Base-by-base conservation (phyloP, 1,140 invertebrate species). In the Drosophila murphyi region DNA sequence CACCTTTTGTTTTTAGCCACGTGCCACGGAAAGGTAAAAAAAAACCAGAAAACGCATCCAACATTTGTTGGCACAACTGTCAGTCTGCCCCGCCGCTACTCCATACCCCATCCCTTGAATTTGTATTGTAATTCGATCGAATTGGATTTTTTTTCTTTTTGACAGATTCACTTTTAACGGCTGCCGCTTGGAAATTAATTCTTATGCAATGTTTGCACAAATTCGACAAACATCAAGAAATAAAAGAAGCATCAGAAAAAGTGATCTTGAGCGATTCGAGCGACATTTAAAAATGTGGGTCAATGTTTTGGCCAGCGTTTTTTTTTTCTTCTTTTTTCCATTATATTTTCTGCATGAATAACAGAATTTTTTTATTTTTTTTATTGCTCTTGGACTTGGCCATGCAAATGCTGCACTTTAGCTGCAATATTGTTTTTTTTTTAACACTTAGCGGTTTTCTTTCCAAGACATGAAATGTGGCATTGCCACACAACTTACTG, bases 61-160 rank as follows among this genome's bases (percentile, higher is more conserved):
- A 80, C 80, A 89, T 89, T 88, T 88, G 85, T 88, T 88, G 81
- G 86, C 86, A 90, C 85, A 89, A 89, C 85, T 89, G 86, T 85
- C 78, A 72, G 67, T 68, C 72, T 48, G 47, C 55, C 47, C 37
- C 28, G 10, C 32, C 34, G 28, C 47, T 20, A 20, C 20, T 56
- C 37, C 57, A 45, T 20, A 20, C 20, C 51, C 31, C 20, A 20
- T 61, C 34, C 32, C 6, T 54, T 34, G 50, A 50, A 74, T 90
- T 90, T 82, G 62, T 54, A 34, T 86, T 79, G 85, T 87, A 90
- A 90, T 87, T 79, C 39, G 85, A 89, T 88, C 77, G 48, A 80
- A 50, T 56, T 31, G 37, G 2, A 8, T 28, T 62, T 62, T 67
- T 45, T 28, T 34, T 29, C 47, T 37, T 34, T 54, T 70, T 54